Percentiles rank a stretch among this genome's conserved stretches.
Evolutionary conservation across 1,140 invertebrate species (phyloP).

Genomic region (Amyelois transitella): DNA sequence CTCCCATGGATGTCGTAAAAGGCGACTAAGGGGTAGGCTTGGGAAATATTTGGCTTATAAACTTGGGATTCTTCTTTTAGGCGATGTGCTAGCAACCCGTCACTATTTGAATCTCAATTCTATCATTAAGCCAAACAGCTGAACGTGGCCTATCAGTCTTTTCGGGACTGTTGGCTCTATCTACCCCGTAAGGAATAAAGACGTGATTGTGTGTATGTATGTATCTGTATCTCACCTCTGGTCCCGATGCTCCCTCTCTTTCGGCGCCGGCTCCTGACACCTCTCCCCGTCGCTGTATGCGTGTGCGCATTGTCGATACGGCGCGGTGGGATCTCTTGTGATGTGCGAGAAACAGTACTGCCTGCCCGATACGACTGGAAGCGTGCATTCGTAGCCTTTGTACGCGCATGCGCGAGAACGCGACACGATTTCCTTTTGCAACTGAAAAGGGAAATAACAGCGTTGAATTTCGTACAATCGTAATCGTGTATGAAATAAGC

Average conservation of each 20-base stretch:
- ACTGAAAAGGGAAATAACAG: conserved; percentile 20
- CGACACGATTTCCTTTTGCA: conserved; percentile 62
- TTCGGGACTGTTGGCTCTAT: no score
- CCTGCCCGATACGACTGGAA: conserved; percentile 43
- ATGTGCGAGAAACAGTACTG: conserved; percentile 53
- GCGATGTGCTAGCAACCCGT: no score
- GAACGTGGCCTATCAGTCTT: no score
- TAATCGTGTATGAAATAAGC: no score
- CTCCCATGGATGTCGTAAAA: no score
- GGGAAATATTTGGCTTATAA: no score
- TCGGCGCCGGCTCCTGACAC: conserved; percentile 46
- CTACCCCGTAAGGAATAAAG: no score
- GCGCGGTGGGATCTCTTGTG: conserved; percentile 51
- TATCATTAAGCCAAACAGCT: no score
- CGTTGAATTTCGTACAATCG: no score
- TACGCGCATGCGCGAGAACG: conserved; percentile 45
- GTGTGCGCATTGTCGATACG: conserved; percentile 58
- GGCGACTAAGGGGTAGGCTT: no score
- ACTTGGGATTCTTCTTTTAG: no score
- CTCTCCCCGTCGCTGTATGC: conserved; percentile 28
- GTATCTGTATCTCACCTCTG: conserved; percentile 31
- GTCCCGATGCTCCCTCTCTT: conserved; percentile 29
- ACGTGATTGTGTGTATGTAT: not conserved
- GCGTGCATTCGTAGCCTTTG: conserved; percentile 47
- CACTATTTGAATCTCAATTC: no score